These are phyloP conservation scores for Bombus turneri DNA, from an alignment of 1,140 invertebrate species.

Conservation along the genomic window DNA sequence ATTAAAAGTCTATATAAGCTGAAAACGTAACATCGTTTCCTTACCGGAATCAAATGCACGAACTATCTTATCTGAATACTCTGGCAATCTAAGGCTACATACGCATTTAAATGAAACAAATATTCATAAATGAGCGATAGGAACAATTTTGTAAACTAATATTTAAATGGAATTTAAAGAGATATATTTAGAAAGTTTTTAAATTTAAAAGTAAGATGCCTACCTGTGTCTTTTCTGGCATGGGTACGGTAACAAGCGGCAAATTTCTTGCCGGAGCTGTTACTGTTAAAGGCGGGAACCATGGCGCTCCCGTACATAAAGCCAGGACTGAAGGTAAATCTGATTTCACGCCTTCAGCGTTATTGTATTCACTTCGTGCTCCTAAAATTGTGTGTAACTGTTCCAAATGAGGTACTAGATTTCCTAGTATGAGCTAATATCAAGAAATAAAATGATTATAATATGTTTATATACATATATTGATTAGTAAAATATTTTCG, in stretches of 20 bases:
- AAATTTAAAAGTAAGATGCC: neutral
- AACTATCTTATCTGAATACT: conserved; percentile 45
- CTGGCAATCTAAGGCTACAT: conserved; percentile 56
- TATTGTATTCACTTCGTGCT: conserved; percentile 72
- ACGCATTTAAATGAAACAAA: conserved; percentile 26
- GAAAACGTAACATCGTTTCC: conserved; percentile 40
- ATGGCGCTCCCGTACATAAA: conserved; percentile 81
- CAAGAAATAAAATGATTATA: conserved; percentile 33
- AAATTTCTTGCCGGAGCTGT: conserved; percentile 84
- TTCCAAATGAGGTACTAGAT: conserved; percentile 79
- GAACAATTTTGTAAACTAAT: neutral
- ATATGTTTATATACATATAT: neutral
- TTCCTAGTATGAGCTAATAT: conserved; percentile 79
- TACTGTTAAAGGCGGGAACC: conserved; percentile 89
- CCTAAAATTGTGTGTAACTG: conserved; percentile 80
- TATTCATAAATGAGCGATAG: neutral
- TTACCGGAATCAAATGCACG: conserved; percentile 52
- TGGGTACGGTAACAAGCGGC: conserved; percentile 67
- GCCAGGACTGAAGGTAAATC: conserved; percentile 78
- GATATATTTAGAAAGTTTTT: neutral
- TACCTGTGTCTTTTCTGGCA: conserved; percentile 77
- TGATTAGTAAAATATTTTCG: conserved; percentile 1
- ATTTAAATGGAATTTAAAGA: neutral
- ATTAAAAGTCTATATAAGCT: conserved; percentile 4
- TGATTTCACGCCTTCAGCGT: conserved; percentile 70